Conservation (phyloP, 2,113 vertebrate genomes). For the Eptatretus burgeri region DNA sequence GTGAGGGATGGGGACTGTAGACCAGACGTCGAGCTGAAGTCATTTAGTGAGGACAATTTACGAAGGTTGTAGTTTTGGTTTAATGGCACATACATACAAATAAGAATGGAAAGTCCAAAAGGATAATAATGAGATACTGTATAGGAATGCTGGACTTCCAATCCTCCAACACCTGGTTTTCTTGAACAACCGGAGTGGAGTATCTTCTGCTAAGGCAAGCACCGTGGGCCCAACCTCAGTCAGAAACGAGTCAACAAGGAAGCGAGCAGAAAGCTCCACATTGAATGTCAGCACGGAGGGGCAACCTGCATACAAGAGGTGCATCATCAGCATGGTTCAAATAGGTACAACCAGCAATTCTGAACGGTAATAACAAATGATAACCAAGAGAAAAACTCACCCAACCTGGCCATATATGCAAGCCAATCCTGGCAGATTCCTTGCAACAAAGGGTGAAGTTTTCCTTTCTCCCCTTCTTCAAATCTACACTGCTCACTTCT, state of each 20-base stretch:
- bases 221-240: conserved; percentile 44
- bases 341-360: too few relatives aligned
- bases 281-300: conserved; percentile 54
- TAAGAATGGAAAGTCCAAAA: too few relatives aligned
- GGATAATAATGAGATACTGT: too few relatives aligned
- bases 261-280: conserved; percentile 43
- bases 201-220: conserved; percentile 50
- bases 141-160: background rate
- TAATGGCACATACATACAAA: too few relatives aligned
- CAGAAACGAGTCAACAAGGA: conserved; percentile 53
- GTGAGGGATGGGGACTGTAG: too few relatives aligned
- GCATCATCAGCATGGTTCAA: background rate
- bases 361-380: background rate
- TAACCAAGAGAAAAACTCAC: conserved; percentile 18
- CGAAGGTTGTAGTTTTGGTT: too few relatives aligned
- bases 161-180: conserved; percentile 26
- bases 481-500: conserved; percentile 18
- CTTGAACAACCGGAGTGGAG: conserved; percentile 56
- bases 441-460: conserved; percentile 35
- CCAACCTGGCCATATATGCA: conserved; percentile 36
- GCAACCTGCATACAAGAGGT: conserved; percentile 25
- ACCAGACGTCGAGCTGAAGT: too few relatives aligned
- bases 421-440: conserved; percentile 36
- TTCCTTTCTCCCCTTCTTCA: conserved; percentile 53
- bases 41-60: too few relatives aligned